These are phyloP conservation scores for Agelas oroides DNA, from an alignment of 37 sponge, comb jelly and placozoan species.

Conservation along the genomic window DNA sequence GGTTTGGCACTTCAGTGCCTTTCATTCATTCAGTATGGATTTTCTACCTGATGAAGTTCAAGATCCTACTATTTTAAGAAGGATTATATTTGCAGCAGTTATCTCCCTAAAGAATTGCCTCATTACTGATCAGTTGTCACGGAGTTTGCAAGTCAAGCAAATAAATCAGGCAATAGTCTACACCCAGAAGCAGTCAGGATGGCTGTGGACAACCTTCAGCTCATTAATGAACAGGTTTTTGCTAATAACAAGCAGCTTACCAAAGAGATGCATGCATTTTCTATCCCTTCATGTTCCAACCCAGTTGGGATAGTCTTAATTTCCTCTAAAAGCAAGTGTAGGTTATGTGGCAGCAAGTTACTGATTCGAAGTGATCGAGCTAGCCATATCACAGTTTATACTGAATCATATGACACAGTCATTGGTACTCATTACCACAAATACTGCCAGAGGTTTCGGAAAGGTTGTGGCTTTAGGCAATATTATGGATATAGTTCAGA, in stretches of 20 bases:
- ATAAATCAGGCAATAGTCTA: not conserved
- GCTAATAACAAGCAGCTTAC: not conserved
- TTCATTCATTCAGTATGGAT: no score
- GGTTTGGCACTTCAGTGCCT: no score
- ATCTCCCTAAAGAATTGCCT: not conserved
- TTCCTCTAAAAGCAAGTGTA: not conserved
- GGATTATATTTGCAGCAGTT: constrained; percentile 19
- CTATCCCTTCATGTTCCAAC: no score
- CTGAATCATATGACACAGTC: not conserved
- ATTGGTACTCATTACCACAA: constrained; percentile 33
- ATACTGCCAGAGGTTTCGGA: constrained; percentile 11
- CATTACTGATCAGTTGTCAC: not conserved
- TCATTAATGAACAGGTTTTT: not conserved
- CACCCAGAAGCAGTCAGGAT: not conserved
- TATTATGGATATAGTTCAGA: constrained; percentile 23
- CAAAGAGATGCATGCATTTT: not conserved
- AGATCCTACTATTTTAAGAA: not conserved
- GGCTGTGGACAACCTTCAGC: constrained; percentile 5
- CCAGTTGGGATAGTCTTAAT: not conserved
- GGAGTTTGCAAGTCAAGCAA: not conserved
- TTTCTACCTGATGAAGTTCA: not conserved
- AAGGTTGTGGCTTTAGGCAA: constrained; percentile 3
- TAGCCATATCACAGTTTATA: constrained; percentile 14
- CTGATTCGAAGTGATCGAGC: constrained; percentile 9
- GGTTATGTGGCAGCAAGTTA: not conserved